Conservation (phyloP, 2,113 vertebrate species). For the cattle (Bos taurus) region ARS-UCD2.0 NC_037335.1:1868501-1869000, state of each 20-base stretch:
- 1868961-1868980: not conserved
- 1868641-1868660: not conserved
- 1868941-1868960: not conserved
- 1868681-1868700: not conserved
- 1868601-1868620: not conserved
- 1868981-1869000: not conserved
- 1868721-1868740: not conserved
- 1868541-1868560: not conserved
- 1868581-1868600: not conserved
- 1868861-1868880: not conserved
- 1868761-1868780: not conserved
- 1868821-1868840: not conserved
- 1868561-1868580: not conserved
- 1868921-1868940: not conserved
- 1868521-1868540: not conserved
- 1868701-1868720: not conserved
- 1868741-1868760: not conserved
- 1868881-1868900: not conserved
- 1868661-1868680: not conserved
- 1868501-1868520: rapidly evolving
- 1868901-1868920: not conserved
- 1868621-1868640: not conserved
- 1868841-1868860: not conserved
- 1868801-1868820: not conserved
- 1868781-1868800: not conserved